Base-by-base conservation (phyloP, 2,888 invertebrate species). In the Tenthredo mesomela region DNA sequence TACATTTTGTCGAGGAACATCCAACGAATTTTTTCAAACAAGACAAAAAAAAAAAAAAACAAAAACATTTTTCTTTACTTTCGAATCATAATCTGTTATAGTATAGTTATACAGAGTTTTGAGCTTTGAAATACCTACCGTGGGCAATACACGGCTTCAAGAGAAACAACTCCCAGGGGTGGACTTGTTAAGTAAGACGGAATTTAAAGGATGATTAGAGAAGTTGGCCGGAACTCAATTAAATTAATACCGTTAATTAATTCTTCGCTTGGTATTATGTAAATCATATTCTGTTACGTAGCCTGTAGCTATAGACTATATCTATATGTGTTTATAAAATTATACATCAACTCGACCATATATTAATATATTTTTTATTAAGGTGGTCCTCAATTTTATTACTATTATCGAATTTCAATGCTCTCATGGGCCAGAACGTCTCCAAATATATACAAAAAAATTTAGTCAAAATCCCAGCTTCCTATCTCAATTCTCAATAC, bases 191-290 rank as follows among this genome's bases (percentile, higher is more conserved):
- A 80, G 37, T 61, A 80, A 80, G 80, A 61, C 58, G 50, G 54
- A 77, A 58, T 80, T 80, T 61, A 80, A 58, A 58, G 80, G 80
- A 61, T 80, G 80, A 80, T 80, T 80, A 80, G 50, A 61, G 80
- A 65, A 65, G 78, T 43, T 80, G 33, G 21, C 37, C 15, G 7
- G 21, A 65, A 84, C 21, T 67, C 65, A 21, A 84, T 80, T 67
- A 25, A 84, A 80, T 78, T 75, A 84, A 47, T 78, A 80, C 78
- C 43, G 47, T 71, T 78, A 47, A 84, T 84, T 80, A 84, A 84
- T 84, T 80, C 47, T 77, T 61, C 65, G n/a, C 29, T 65, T 25
- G 25, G 21, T n/a, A 43, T 84, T 84, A 84, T 40, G 73, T 37
- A 80, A 80, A 80, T 80, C 40, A 7, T 61, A 80, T 58, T 80